A percentile compares a stretch with the other conserved stretches of the same genome.
These are phyloP conservation scores for Ophion slaviceki DNA, from an alignment of 2,888 invertebrate species.

Conservation along the genomic window DNA sequence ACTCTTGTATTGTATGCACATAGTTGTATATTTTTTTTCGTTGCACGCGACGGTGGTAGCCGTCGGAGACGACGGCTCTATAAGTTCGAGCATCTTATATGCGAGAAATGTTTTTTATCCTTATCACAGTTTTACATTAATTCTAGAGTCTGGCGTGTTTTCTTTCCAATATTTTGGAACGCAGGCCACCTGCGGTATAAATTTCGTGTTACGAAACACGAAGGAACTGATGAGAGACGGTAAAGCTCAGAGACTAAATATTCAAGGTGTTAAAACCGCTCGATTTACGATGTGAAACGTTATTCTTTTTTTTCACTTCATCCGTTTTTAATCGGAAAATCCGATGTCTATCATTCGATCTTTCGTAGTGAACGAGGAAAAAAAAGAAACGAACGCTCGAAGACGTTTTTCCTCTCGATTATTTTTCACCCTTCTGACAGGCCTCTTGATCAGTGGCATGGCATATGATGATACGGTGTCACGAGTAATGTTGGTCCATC, in stretches of 20 bases:
- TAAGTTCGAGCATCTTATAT: slow-evolving; percentile 19
- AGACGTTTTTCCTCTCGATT: background rate
- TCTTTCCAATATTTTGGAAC: background rate
- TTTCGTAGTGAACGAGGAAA: background rate
- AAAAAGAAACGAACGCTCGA: background rate
- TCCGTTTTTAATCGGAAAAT: background rate
- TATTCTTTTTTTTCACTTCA: background rate
- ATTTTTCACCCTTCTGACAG: background rate
- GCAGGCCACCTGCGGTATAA: background rate
- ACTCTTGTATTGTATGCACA: slow-evolving; percentile 31
- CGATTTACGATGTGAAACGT: too few species aligned
- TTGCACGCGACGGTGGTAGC: slow-evolving; percentile 1
- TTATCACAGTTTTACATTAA: slow-evolving; percentile 33
- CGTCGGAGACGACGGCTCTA: slow-evolving; percentile 42
- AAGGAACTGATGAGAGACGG: background rate
- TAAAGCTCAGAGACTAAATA: background rate
- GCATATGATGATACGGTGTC: slow-evolving; percentile 9
- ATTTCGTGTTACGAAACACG: background rate
- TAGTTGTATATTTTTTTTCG: slow-evolving; percentile 17
- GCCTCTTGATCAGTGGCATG: slow-evolving; percentile 4
- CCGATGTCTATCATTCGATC: background rate
- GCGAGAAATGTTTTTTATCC: slow-evolving; percentile 21
- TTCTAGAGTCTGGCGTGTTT: background rate
- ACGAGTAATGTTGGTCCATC: slow-evolving; percentile 37
- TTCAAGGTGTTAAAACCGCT: background rate